These are phyloP conservation scores for Neocloeon triangulifer DNA, from an alignment of 1,140 invertebrate genomes.

Conservation along the genomic window DNA sequence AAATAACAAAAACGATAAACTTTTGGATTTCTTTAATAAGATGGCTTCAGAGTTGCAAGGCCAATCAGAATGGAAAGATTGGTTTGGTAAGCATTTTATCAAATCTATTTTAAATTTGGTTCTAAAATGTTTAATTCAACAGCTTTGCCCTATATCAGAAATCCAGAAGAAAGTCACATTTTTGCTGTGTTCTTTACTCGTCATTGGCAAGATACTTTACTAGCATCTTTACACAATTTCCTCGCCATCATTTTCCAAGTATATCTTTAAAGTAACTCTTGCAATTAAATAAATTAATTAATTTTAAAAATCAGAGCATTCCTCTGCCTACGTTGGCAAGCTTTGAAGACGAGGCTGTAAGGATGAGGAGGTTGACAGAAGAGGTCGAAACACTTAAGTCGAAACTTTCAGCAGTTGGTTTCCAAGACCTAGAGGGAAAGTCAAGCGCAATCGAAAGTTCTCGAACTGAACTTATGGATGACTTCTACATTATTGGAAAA, in stretches of 20 bases:
- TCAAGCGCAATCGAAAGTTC: not conserved
- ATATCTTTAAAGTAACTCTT: slow-evolving; percentile 8
- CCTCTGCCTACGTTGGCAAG: slow-evolving; percentile 60
- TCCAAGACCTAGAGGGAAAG: slow-evolving; percentile 1
- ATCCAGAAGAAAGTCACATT: slow-evolving; percentile 68
- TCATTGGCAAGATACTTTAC: slow-evolving; percentile 85
- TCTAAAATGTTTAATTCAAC: slow-evolving; percentile 15
- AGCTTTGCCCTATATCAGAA: slow-evolving; percentile 79
- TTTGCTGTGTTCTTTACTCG: slow-evolving; percentile 78
- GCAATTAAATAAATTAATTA: slow-evolving; percentile 2
- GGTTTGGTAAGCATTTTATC: slow-evolving; percentile 60
- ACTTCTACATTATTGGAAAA: slow-evolving; percentile 81
- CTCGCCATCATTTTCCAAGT: slow-evolving; percentile 71
- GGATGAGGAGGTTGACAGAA: slow-evolving; percentile 57
- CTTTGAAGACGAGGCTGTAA: slow-evolving; percentile 62
- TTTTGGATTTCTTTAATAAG: slow-evolving; percentile 75
- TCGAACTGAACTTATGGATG: slow-evolving; percentile 50
- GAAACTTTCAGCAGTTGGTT: slow-evolving; percentile 20
- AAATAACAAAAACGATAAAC: slow-evolving; percentile 60
- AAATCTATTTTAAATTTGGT: not conserved
- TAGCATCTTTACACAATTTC: slow-evolving; percentile 87
- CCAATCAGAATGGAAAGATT: slow-evolving; percentile 86
- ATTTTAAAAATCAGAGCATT: slow-evolving; percentile 41
- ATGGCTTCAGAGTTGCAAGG: slow-evolving; percentile 69
- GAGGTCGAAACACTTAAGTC: slow-evolving; percentile 51